Evolutionary conservation across 2,888 invertebrate genomes (phyloP).

Genomic region (Drosophila dives): DNA sequence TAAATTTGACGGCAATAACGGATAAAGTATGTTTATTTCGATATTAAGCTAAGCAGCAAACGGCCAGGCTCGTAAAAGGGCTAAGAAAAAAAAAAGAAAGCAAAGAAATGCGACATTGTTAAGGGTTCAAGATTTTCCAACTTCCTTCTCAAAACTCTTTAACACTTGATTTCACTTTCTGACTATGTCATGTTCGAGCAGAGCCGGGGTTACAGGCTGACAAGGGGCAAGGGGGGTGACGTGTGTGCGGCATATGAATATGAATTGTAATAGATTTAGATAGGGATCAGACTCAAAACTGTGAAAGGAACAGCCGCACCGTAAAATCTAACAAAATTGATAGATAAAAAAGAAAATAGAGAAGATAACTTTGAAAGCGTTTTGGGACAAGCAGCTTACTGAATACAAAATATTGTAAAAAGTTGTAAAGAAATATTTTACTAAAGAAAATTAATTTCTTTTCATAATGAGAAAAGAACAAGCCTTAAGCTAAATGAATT

Average conservation of each 20-base stretch:
- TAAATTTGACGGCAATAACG: constrained; percentile 77
- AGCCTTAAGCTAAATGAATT: constrained; percentile 59
- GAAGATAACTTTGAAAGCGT: constrained; percentile 39
- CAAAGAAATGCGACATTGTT: constrained; percentile 39
- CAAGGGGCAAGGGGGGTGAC: background rate
- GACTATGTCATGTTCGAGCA: constrained; percentile 35
- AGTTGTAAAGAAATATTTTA: constrained; percentile 33
- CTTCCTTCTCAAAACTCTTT: constrained; percentile 68
- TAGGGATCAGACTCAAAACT: constrained; percentile 62
- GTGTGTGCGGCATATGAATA: constrained; percentile 72
- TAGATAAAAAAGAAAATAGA: constrained; percentile 32
- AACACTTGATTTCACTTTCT: constrained; percentile 78
- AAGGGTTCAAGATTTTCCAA: constrained; percentile 32
- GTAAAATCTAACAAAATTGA: constrained; percentile 66
- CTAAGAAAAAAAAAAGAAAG: constrained; percentile 35
- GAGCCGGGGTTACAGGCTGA: background rate
- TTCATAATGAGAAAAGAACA: constrained; percentile 38
- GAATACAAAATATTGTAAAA: constrained; percentile 44
- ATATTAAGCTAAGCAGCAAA: constrained; percentile 75
- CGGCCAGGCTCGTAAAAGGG: constrained; percentile 62
- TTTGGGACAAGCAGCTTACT: constrained; percentile 44
- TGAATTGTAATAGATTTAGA: constrained; percentile 77
- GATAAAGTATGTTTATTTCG: constrained; percentile 80
- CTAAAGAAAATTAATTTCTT: constrained; percentile 51
- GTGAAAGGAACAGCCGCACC: constrained; percentile 62